Base-by-base conservation (phyloP, 2,888 invertebrate species). In the Meandrusa payeni region DNA sequence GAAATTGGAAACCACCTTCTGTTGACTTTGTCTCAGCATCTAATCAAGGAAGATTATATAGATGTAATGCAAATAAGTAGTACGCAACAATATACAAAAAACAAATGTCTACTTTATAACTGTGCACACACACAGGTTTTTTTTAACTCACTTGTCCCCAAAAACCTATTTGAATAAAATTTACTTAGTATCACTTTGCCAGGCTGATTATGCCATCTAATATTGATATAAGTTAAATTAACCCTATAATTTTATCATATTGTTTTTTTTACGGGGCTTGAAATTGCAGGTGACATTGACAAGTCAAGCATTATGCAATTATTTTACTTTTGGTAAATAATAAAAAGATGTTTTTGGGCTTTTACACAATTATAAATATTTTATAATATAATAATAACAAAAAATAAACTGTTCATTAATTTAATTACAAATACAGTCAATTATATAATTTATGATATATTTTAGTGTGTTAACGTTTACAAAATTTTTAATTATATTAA, bases 11-110 rank as follows among this genome's bases (percentile, higher is more conserved):
- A 69, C 31, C 26, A 73, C 47, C 45, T 56, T 66, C 23, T 52
- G 48, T 23, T 64, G 67, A 34, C 49, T 61, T 46, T 59, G 62
- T 42, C 57, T 54, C 46, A 72, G 54, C 77, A 83, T 81, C 73
- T 78, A 60, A 42, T 59, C 62, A 52, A 53, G 51, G 39, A 15
- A 15, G 15, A 15, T 15, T 15, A 15, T 15, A 3, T 3, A 3
- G 15, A 15, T 15, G 15, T 15, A 15, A 15, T 4, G 15, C 2
- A 15, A 15, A 4, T 4, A 15, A 15, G 15, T 4, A 15, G 15
- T 15, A n/a, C 15, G 15, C 2, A 4, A 15, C 15, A 4, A 15
- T n/a, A 15, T 15, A 4, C 4, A 15, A 15, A 15, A 17, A 36
- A 2, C 13, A 9, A 15, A 15, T 15, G 10, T 17, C 24, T 36